A percentile compares a stretch with the other conserved stretches of the same genome.
Conservation (phyloP, 2,797 vertebrate genomes). For the Peromyscus aztecus region DNA sequence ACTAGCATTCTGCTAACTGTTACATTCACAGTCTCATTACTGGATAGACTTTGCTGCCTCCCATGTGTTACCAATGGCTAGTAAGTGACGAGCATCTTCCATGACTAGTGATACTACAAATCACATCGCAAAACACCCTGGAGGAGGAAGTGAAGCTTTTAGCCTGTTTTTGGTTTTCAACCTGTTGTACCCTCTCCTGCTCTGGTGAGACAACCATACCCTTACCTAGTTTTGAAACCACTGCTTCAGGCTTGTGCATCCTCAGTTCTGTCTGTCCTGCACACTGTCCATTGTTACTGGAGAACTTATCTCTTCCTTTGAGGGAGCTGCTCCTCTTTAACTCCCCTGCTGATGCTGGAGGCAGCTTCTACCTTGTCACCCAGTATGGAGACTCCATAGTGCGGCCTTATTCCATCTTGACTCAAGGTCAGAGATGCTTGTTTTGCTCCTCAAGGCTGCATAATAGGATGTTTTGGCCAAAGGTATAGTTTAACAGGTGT, state of each 20-base stretch:
- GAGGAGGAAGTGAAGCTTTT: background rate
- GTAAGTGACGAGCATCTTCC: background rate
- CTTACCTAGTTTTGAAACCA: background rate
- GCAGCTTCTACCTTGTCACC: background rate
- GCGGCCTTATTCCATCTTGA: too few relatives aligned
- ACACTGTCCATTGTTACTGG: background rate
- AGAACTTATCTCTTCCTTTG: background rate
- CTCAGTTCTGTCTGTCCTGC: background rate
- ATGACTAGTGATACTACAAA: too few relatives aligned
- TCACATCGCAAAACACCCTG: background rate
- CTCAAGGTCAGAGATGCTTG: too few relatives aligned
- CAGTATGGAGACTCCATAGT: background rate
- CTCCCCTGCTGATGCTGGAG: background rate
- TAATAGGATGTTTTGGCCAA: too few relatives aligned
- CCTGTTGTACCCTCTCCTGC: background rate
- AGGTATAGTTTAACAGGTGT: too few relatives aligned
- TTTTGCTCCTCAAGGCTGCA: too few relatives aligned
- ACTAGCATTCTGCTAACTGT: background rate
- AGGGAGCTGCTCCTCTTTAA: background rate
- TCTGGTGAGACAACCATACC: background rate
- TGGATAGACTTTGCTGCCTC: background rate
- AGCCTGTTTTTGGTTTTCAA: background rate
- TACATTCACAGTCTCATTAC: too few relatives aligned
- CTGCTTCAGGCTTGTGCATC: background rate
- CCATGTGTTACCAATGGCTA: background rate